Percentiles rank a stretch among this genome's conserved stretches.
phyloP scores from a whole-genome alignment of 2,797 vertebrate genomes.

The Fistularia commersonii region DNA sequence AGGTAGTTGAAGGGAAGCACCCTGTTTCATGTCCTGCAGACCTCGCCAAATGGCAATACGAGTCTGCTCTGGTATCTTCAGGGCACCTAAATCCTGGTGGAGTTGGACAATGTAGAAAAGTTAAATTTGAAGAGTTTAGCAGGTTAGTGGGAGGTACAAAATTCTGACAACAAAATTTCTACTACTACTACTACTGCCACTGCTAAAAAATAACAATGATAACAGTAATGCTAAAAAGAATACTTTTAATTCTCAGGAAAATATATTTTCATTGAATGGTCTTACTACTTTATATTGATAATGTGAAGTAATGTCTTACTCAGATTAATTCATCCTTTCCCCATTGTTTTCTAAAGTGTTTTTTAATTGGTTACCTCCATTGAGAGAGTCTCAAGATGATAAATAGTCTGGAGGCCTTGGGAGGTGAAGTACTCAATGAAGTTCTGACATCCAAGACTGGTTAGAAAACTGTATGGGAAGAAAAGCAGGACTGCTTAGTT shows the following conservation, averaged over 20 bases:
- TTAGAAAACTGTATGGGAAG: conserved; percentile 92
- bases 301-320: too few relatives aligned
- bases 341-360: too few relatives aligned
- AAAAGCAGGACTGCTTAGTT: conserved; percentile 75
- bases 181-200: too few relatives aligned
- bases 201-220: too few relatives aligned
- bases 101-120: conserved; percentile 14
- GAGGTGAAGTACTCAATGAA: conserved; percentile 98
- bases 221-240: too few relatives aligned
- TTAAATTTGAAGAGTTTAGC: background rate
- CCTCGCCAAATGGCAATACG: conserved; percentile 92
- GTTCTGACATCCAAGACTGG: conserved; percentile 97
- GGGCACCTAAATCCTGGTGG: conserved; percentile 86
- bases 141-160: too few relatives aligned
- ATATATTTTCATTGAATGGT: too few relatives aligned
- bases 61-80: conserved; percentile 97
- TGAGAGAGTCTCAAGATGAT: conserved; percentile 96
- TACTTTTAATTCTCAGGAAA: too few relatives aligned
- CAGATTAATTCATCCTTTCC: too few relatives aligned
- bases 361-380: conserved; percentile 85
- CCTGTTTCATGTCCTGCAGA: conserved; percentile 94
- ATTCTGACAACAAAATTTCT: too few relatives aligned
- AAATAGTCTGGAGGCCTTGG: conserved; percentile 94
- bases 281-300: too few relatives aligned
- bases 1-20: conserved; percentile 55